phyloP scores from a whole-genome alignment of 2,888 invertebrate genomes.

The Ornithoptera alexandrae region DNA sequence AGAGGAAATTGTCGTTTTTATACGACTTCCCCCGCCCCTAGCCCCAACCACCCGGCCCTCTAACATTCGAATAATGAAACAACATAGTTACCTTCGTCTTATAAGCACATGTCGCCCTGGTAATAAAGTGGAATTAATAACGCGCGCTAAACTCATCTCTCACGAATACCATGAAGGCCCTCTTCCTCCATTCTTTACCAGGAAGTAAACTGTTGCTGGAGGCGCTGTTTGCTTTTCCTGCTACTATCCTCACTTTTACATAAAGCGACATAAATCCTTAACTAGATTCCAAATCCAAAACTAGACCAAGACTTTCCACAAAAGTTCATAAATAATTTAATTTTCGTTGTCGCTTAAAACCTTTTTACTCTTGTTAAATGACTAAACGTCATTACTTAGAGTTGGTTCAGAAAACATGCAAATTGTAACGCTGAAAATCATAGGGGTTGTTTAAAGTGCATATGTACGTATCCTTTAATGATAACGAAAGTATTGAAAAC shows the following conservation, averaged over 20 bases:
- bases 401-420: no score
- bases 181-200: neutral
- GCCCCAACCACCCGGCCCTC: slow-evolving; percentile 46
- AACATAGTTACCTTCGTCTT: slow-evolving; percentile 73
- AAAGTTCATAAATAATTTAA: no score
- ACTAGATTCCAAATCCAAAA: no score
- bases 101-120: slow-evolving; percentile 69
- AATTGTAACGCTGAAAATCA: no score
- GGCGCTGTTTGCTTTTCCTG: no score
- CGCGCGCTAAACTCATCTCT: slow-evolving; percentile 40
- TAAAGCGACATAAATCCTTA: no score
- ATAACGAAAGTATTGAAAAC: neutral
- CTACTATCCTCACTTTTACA: no score
- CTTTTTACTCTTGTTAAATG: no score
- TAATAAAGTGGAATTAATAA: slow-evolving; percentile 75
- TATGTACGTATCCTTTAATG: neutral
- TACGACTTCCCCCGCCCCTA: slow-evolving; percentile 67
- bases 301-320: no score
- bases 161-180: neutral
- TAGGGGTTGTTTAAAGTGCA: no score
- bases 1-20: slow-evolving; percentile 80
- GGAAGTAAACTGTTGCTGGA: neutral
- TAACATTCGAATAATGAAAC: slow-evolving; percentile 72
- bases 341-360: no score
- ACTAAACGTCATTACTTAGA: no score